These are phyloP conservation scores for Adelognathus sp. DNA, from an alignment of 2,888 invertebrate genomes.

Conservation along the genomic window DNA sequence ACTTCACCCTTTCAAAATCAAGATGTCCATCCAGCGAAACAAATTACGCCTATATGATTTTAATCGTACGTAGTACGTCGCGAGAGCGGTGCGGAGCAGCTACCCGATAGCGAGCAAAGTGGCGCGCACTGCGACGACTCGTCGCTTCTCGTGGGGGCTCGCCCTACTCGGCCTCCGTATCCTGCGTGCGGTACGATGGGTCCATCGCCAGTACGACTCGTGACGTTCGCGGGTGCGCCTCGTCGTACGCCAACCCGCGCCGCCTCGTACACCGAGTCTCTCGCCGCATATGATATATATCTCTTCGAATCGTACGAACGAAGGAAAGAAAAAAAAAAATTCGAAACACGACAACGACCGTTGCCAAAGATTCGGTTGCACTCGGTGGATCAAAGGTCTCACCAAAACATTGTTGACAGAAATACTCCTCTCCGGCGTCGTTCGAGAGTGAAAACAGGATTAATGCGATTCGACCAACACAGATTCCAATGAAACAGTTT, in stretches of 20 bases:
- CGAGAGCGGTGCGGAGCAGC: neutral
- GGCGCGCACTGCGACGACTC: constrained; percentile 42
- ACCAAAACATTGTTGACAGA: neutral
- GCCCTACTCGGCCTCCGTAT: constrained; percentile 16
- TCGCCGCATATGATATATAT: neutral
- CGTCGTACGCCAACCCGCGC: constrained; percentile 4
- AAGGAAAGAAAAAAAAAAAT: neutral
- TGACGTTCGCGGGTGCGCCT: constrained; percentile 62
- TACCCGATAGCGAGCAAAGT: constrained; percentile 1
- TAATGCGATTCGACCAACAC: too few relatives aligned
- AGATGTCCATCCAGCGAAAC: neutral
- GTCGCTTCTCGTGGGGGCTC: constrained; percentile 51
- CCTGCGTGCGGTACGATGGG: constrained; percentile 42
- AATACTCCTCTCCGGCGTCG: neutral
- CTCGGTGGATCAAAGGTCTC: too few relatives aligned
- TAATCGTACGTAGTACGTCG: too few relatives aligned
- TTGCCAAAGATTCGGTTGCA: neutral
- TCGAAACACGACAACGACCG: neutral
- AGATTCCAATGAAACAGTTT: too few relatives aligned
- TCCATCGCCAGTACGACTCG: constrained; percentile 68
- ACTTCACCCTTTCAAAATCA: neutral
- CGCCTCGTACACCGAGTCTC: constrained; percentile 2
- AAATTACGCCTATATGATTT: too few relatives aligned
- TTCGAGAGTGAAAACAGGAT: too few relatives aligned
- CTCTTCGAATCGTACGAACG: neutral